Base-by-base conservation (phyloP, 2,888 invertebrate genomes). In the Neoscelio sp. region DNA sequence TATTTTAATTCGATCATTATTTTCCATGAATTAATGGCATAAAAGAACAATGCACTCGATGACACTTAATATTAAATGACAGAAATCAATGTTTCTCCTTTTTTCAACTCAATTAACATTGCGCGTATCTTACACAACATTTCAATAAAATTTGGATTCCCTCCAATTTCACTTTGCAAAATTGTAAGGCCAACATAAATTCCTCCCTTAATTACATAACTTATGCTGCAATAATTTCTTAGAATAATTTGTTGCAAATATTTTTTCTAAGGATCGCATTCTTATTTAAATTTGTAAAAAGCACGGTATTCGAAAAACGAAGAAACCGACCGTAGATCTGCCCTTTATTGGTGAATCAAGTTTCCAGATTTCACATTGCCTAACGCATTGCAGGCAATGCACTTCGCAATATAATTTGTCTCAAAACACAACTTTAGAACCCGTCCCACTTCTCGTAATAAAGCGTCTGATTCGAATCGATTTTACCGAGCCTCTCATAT, bases 401-500 rank as follows among this genome's bases (percentile, higher is more conserved):
- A 52, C 52, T 52, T 52, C 18, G 67, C 54, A 56, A 68, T 46
- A 46, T 68, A 68, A 68, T 56, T 44, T 52, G 70, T 52, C 50
- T 60, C 58, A 40, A 50, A 71, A 40, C 50, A 52, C 60, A 60
- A 71, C 70, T 71, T 71, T 8, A 33, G 17, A 60, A 17, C 60
- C 28, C 30, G 50, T 70, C 50, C 58, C 40, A 58, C 40, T 70
- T 70, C 15, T 12, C 40, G 70, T 70, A 70, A 70, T 70, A 70
- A 58, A 38, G 50, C 50, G 18, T 40, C 50, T 58, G 46, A 70
- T 70, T 70, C 50, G 38, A 65, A 65, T 65, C 58, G 68, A 70
- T 56, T 70, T n/a, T 28, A 35, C 28, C 26, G 13, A 35, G 48
- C 48, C 23, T 44, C 50, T 48, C 46, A 17, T 38, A 28, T 23